Evolutionary conservation across 2,888 invertebrate genomes (phyloP), one percentile per base, ranked within the genome.

Genomic region (Iphiclides podalirius): DNA sequence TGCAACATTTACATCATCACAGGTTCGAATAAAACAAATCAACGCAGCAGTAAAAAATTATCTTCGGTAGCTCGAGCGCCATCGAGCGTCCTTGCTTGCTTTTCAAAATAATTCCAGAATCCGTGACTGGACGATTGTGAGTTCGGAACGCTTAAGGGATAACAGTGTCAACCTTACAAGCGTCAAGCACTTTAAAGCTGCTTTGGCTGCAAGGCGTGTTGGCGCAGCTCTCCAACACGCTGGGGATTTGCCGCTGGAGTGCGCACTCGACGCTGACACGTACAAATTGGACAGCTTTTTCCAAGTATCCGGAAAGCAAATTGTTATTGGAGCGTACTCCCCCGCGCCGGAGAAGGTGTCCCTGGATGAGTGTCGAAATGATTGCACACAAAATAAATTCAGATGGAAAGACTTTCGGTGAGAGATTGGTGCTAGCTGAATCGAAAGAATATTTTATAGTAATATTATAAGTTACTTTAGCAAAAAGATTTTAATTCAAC

Each of bases 151-250:
- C 43, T 49, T 34, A 34, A 26, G 42, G 38, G 43, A 43, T 43
- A 49, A 49, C 33, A 34, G 43, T 39, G 44, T 50, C 44, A 50
- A 26, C 26, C 16, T 34, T 13, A 37, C 34, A 40, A 43, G 54
- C 52, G 52, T 54, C 52, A 54, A 51, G 50, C 34, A 38, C 49
- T 49, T 38, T 13, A 39, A 43, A 49, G 33, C 37, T 38, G 37
- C 38, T 39, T 44, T 39, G 7, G 31, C 31, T 35, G 39, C 39
- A 40, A 36, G 34, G 23, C 50, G 17, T 44, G 50, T 50, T 44
- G 45, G 40, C 50, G 50, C 13, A 50, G 20, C 50, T 36, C 50
- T 45, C 38, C 35, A 45, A n/a, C 43, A 2, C 35, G 40, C 39
- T 17, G 45, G 34, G 40, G 41, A 51, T 45, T 50, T 45, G 45